These are phyloP conservation scores for Apolygus lucorum DNA, from an alignment of 1,140 invertebrate genomes.

Conservation along the genomic window DNA sequence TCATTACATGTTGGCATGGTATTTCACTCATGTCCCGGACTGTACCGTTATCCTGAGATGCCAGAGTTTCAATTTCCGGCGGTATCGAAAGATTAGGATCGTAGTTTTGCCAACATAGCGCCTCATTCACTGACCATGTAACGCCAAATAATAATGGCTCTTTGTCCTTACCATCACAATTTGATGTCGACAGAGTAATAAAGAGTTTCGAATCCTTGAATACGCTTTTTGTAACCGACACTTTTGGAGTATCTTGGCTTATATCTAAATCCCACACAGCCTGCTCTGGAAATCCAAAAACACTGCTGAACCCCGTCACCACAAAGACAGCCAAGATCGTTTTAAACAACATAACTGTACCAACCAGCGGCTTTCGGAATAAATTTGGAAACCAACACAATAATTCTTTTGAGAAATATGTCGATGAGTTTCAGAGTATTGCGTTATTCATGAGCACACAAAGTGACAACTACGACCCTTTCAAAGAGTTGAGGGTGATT, in stretches of 20 bases:
- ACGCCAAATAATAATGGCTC: not conserved
- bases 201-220: not conserved
- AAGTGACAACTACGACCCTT: too few species aligned
- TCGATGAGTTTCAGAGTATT: too few species aligned
- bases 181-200: not conserved
- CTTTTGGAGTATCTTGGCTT: not conserved
- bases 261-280: not conserved
- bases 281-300: not conserved
- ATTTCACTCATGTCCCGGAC: not conserved
- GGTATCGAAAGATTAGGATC: not conserved
- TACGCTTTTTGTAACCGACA: not conserved
- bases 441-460: too few species aligned
- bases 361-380: too few species aligned
- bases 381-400: too few species aligned
- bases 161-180: not conserved
- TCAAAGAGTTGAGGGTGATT: too few species aligned
- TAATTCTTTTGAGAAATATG: too few species aligned
- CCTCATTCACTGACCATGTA: not conserved
- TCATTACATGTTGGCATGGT: not conserved
- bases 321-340: too few species aligned
- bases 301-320: too few species aligned
- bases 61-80: not conserved
- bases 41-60: not conserved
- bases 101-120: not conserved
- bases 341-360: too few species aligned